phyloP scores from a whole-genome alignment of 2,797 vertebrate genomes.

The Thamnophis elegans region DNA sequence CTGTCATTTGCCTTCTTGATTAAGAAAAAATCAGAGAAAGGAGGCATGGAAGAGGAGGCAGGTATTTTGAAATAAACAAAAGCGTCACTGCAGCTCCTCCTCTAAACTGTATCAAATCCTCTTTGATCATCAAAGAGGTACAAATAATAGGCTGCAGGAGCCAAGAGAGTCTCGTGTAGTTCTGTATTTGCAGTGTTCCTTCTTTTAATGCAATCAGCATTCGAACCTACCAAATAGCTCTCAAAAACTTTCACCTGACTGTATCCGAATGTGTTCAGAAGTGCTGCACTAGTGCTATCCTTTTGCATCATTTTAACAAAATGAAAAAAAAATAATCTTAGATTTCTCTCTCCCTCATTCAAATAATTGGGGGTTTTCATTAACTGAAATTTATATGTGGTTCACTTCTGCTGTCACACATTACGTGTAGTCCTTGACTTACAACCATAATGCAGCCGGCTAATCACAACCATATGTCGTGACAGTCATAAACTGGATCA shows the following conservation, averaged over 20 bases:
- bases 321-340: neutral
- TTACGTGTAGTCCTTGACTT: neutral
- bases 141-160: neutral
- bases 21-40: neutral
- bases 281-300: neutral
- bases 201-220: neutral
- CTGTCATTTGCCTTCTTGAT: neutral
- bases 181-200: neutral
- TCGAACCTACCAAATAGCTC: neutral
- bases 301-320: neutral
- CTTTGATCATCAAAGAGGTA: neutral
- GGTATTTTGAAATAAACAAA: neutral
- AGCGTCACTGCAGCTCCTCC: neutral
- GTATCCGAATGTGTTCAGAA: neutral
- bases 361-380: neutral
- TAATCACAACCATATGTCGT: neutral
- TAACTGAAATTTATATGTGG: neutral
- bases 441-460: neutral
- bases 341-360: neutral
- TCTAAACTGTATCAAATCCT: neutral
- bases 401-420: neutral
- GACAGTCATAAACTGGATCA: neutral
- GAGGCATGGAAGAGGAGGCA: neutral
- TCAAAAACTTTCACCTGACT: neutral
- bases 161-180: neutral